A percentile compares a stretch with the other conserved stretches of the same genome.
Conservation (phyloP, 2,888 invertebrate species). For the Rhyacophila evoluta region DNA sequence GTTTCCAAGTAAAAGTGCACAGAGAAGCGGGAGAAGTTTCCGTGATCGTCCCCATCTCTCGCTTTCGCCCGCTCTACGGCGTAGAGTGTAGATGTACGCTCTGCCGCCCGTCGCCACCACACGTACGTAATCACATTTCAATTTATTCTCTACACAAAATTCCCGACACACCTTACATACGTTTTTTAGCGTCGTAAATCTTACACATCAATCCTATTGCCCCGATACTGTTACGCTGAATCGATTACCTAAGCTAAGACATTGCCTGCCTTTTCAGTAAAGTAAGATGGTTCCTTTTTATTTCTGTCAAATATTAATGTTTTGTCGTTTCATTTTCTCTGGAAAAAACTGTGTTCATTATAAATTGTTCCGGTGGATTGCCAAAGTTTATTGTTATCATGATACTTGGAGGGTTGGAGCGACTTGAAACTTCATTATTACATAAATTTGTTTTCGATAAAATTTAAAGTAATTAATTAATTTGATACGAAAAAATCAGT, state of each 20-base stretch:
- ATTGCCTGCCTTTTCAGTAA: conserved; percentile 54
- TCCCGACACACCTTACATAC: conserved; percentile 11
- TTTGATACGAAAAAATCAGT: background rate
- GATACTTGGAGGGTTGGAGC: conserved; percentile 55
- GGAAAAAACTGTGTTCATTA: background rate
- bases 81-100: background rate
- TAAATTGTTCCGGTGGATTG: conserved; percentile 16
- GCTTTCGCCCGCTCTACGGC: background rate
- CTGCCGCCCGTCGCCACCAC: conserved; percentile 39
- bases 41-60: conserved; percentile 1
- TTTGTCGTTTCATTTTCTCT: conserved; percentile 30
- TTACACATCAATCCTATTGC: conserved; percentile 47
- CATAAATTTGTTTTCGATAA: background rate
- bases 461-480: background rate
- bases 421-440: background rate
- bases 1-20: conserved; percentile 3
- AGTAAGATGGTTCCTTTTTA: conserved; percentile 42
- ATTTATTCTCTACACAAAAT: conserved; percentile 42
- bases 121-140: conserved; percentile 54
- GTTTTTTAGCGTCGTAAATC: conserved; percentile 45
- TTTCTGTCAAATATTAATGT: conserved; percentile 55
- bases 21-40: background rate
- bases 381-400: conserved; percentile 34
- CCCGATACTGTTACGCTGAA: conserved; percentile 51
- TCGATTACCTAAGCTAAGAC: conserved; percentile 55